Conservation (phyloP, 2,113 vertebrate species). For the Tragelaphus buxtoni region DNA sequence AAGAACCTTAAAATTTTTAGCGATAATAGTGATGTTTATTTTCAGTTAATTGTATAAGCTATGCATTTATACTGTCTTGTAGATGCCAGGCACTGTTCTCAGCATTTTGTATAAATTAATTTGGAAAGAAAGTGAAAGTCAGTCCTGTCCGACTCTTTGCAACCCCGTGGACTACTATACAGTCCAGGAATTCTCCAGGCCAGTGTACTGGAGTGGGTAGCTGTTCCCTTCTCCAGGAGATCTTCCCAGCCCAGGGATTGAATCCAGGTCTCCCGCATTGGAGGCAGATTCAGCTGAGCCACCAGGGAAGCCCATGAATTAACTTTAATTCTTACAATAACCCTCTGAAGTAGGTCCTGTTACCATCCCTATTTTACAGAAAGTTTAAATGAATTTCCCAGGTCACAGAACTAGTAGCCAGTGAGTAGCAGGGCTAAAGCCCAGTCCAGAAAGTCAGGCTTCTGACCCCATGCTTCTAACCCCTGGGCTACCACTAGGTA, state of each 20-base stretch:
- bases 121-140: not conserved
- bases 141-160: not conserved
- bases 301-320: not conserved
- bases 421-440: not conserved
- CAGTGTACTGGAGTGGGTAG: not conserved
- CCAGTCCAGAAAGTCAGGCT: not conserved
- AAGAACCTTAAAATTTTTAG: slow-evolving; percentile 3
- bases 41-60: slow-evolving; percentile 18
- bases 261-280: not conserved
- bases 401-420: not conserved
- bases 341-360: not conserved
- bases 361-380: not conserved
- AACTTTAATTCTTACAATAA: not conserved
- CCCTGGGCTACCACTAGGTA: not conserved
- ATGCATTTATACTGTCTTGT: not conserved
- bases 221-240: not conserved
- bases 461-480: not conserved
- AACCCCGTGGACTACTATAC: not conserved
- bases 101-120: not conserved
- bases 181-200: not conserved
- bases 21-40: not conserved
- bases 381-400: not conserved
- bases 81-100: not conserved
- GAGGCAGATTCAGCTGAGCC: not conserved
- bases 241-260: not conserved